Evolutionary conservation across 2,797 vertebrate genomes (phyloP).

Genomic region (Acomys russatus): DNA sequence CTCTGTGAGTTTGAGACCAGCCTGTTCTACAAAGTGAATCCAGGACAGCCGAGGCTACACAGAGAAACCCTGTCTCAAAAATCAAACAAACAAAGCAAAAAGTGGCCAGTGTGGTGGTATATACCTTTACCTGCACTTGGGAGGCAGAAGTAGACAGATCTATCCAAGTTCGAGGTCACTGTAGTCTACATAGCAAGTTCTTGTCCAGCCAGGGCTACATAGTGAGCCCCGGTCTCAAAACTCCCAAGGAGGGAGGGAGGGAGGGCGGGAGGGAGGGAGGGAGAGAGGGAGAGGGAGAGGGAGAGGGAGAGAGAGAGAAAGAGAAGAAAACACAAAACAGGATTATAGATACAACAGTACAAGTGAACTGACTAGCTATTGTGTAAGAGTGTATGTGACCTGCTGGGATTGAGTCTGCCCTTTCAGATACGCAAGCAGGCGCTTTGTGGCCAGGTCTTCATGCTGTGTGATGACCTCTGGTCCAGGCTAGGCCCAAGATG

Average conservation of each 20-base stretch:
- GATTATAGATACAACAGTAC: not conserved
- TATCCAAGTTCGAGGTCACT: not conserved
- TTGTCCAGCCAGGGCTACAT: not conserved
- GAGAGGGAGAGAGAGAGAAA: no score
- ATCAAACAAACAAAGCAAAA: not conserved
- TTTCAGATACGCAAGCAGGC: not conserved
- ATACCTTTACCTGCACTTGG: not conserved
- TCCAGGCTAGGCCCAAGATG: not conserved
- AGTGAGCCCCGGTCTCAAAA: not conserved
- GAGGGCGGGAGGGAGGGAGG: no score
- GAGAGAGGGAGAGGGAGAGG: no score
- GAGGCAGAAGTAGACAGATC: not conserved
- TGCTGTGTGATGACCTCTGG: not conserved
- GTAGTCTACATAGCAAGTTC: not conserved
- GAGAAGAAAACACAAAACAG: not conserved
- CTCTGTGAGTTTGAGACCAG: no score
- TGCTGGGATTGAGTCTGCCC: not conserved
- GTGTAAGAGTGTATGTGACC: not conserved
- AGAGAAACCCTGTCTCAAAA: no score
- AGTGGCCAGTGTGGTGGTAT: not conserved
- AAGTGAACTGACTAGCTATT: not conserved
- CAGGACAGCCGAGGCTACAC: no score
- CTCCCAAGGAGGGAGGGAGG: not conserved
- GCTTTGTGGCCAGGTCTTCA: not conserved
- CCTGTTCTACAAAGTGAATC: no score